These are phyloP conservation scores for Geococcyx californianus DNA, from an alignment of 2,113 vertebrate species.

Conservation along the genomic window DNA sequence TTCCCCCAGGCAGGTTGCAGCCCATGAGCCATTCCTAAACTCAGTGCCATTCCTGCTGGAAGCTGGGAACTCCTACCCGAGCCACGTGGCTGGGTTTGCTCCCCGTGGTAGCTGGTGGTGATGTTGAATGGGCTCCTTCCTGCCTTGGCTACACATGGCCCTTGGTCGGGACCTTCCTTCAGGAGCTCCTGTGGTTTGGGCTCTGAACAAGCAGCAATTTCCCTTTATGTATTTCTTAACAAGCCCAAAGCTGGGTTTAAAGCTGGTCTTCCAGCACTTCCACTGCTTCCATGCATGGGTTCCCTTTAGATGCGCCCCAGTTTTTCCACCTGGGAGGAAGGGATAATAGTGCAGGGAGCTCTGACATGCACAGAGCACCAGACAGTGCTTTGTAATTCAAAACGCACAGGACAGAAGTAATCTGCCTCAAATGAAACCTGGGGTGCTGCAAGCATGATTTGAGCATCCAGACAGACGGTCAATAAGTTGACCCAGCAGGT, in stretches of 20 bases:
- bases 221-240: neutral
- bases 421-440: neutral
- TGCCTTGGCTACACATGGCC: fast-evolving
- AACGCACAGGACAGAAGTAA: neutral
- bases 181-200: neutral
- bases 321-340: neutral
- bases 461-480: neutral
- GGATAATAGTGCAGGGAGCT: neutral
- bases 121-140: neutral
- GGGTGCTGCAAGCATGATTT: neutral
- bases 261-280: neutral
- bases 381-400: neutral
- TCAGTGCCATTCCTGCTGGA: neutral
- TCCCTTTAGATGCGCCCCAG: neutral
- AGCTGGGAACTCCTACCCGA: fast-evolving
- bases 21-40: neutral
- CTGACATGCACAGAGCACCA: neutral
- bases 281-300: neutral
- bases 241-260: neutral
- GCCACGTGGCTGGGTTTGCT: neutral
- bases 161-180: neutral
- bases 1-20: neutral
- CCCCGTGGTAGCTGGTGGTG: neutral
- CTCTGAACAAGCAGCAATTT: neutral
- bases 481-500: neutral